phyloP scores from a whole-genome alignment of 2,113 vertebrate genomes.

The Campylorhamphus procurvoides region DNA sequence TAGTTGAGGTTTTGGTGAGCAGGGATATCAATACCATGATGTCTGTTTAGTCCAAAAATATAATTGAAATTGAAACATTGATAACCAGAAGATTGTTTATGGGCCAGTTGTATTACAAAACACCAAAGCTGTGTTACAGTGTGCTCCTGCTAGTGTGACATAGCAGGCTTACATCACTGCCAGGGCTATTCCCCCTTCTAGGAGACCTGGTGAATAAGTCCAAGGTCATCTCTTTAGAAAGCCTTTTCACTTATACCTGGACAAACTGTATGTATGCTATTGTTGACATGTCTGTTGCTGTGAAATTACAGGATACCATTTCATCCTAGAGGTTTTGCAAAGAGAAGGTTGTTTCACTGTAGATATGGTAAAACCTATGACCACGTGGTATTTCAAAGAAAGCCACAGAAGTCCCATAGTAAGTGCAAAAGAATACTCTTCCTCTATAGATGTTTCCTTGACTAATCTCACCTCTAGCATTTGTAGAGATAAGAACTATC shows the following conservation, averaged over 20 bases:
- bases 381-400: background rate
- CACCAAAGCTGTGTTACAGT: background rate
- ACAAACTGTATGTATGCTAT: background rate
- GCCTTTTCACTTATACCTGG: background rate
- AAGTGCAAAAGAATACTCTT: background rate
- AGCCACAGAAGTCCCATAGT: background rate
- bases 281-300: background rate
- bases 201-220: background rate
- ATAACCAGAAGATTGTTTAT: background rate
- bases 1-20: background rate
- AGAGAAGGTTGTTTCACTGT: background rate
- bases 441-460: background rate
- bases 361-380: background rate
- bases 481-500: background rate
- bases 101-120: background rate
- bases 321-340: background rate
- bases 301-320: background rate
- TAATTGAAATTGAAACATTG: background rate
- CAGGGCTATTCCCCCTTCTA: background rate
- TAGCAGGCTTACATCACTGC: rapidly evolving
- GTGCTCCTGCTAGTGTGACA: background rate
- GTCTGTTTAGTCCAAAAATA: background rate
- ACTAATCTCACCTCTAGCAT: background rate
- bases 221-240: background rate
- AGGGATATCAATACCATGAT: background rate